These are phyloP conservation scores for Pipistrellus pipistrellus DNA, from an alignment of 2,797 vertebrate genomes.

Conservation along the genomic window DNA sequence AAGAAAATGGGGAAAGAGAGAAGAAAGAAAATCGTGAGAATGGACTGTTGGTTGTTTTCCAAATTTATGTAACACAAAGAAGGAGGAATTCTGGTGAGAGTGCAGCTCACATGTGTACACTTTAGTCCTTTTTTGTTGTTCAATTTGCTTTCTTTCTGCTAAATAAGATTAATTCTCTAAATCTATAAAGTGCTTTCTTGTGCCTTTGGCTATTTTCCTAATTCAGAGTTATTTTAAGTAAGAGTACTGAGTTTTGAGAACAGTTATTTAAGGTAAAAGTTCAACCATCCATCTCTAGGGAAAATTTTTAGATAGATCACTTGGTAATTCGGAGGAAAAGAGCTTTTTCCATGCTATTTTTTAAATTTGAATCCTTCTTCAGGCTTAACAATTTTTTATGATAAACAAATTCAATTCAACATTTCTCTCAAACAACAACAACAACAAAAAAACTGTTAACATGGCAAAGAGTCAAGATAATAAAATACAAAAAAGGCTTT, in stretches of 20 bases:
- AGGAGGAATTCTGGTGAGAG: not conserved
- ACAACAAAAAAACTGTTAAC: not conserved
- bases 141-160: slow-evolving; percentile 61
- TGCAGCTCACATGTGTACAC: not conserved
- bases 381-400: slow-evolving; percentile 41
- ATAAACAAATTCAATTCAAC: slow-evolving; percentile 29
- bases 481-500: not conserved
- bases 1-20: not conserved
- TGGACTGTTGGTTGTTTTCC: not conserved
- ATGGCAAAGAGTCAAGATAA: not conserved
- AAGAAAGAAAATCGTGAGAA: not conserved
- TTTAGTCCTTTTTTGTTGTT: slow-evolving; percentile 18
- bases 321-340: slow-evolving; percentile 77
- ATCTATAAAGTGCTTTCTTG: slow-evolving; percentile 77
- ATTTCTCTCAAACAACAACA: not conserved
- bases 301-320: slow-evolving; percentile 84
- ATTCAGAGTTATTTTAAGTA: slow-evolving; percentile 83
- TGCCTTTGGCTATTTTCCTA: slow-evolving; percentile 77
- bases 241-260: slow-evolving; percentile 70
- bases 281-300: slow-evolving; percentile 83
- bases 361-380: slow-evolving; percentile 69
- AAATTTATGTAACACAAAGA: slow-evolving; percentile 46
- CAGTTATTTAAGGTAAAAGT: slow-evolving; percentile 87
- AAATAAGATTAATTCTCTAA: slow-evolving; percentile 69
- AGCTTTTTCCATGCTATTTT: slow-evolving; percentile 83